phyloP scores from a whole-genome alignment of 2,797 vertebrate species.

The Adelosebastes latens region DNA sequence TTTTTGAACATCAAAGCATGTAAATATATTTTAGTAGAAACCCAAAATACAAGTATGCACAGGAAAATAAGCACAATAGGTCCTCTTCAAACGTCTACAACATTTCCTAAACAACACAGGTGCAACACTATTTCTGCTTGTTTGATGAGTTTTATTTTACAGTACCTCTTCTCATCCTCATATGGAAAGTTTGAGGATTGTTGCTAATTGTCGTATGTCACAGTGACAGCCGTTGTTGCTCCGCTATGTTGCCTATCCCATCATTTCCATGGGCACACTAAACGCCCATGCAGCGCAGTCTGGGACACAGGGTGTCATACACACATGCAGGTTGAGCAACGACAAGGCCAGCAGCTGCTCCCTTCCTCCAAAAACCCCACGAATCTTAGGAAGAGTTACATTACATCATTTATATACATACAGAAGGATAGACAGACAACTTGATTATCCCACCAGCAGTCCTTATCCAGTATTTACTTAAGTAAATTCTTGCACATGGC shows the following conservation, averaged over 20 bases:
- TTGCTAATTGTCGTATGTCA: slow-evolving; percentile 42
- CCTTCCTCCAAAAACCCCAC: slow-evolving; percentile 12
- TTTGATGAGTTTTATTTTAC: slow-evolving; percentile 6
- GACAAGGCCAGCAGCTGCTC: slow-evolving; percentile 56
- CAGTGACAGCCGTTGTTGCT: slow-evolving; percentile 56
- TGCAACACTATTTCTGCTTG: not conserved
- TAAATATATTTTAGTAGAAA: too few relatives aligned
- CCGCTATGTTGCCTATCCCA: slow-evolving; percentile 54
- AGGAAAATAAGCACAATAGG: too few relatives aligned
- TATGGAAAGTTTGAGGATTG: slow-evolving; percentile 19
- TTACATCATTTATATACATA: not conserved
- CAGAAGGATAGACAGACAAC: not conserved
- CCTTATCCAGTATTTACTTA: not conserved
- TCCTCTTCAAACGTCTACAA: slow-evolving; percentile 26
- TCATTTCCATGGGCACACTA: slow-evolving; percentile 56
- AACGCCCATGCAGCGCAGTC: slow-evolving; percentile 51
- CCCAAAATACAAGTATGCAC: too few relatives aligned
- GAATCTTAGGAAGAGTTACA: slow-evolving; percentile 7
- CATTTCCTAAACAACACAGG: slow-evolving; percentile 12
- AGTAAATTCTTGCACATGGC: not conserved
- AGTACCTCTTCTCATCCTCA: slow-evolving; percentile 4
- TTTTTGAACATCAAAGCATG: too few relatives aligned
- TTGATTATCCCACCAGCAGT: not conserved
- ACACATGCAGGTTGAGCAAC: slow-evolving; percentile 47
- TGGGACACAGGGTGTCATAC: slow-evolving; percentile 58